Evolutionary conservation across 2,113 vertebrate genomes (phyloP).

Genomic region (Prunella fulvescens): DNA sequence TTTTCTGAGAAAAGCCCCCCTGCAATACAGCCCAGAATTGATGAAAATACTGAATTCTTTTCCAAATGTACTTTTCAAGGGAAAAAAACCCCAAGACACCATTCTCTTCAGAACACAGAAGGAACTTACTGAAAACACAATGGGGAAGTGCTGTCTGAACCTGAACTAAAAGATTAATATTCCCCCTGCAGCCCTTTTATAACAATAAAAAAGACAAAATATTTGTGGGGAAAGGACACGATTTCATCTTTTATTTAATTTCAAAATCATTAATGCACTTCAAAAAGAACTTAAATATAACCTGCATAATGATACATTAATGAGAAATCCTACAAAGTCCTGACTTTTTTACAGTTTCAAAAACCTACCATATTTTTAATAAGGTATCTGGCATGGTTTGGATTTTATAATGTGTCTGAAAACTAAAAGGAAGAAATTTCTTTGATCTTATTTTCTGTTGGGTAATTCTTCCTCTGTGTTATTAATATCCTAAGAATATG

Average conservation of each 20-base stretch:
- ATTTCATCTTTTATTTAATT: not conserved
- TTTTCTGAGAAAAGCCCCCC: not conserved
- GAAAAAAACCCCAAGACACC: not conserved
- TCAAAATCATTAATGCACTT: not conserved
- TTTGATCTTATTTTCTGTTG: not conserved
- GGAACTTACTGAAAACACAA: not conserved
- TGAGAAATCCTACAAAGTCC: constrained; percentile 64
- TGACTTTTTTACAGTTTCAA: constrained; percentile 55
- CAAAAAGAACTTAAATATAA: not conserved
- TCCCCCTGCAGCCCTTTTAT: not conserved
- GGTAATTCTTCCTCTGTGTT: not conserved
- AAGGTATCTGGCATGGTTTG: not conserved
- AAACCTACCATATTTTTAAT: not conserved
- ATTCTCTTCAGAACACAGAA: not conserved
- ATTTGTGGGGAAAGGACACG: not conserved
- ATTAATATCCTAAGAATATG: not conserved
- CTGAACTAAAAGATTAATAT: not conserved
- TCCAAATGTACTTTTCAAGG: not conserved
- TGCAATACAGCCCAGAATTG: not conserved
- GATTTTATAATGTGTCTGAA: not conserved
- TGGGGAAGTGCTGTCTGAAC: not conserved
- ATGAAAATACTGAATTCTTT: not conserved
- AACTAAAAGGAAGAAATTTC: not conserved
- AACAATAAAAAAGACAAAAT: not conserved
- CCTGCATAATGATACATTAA: constrained; percentile 4